Percentiles rank a stretch among this genome's conserved stretches.
These are phyloP conservation scores for Numenius arquata DNA, from an alignment of 2,113 vertebrate genomes.

Conservation along the genomic window DNA sequence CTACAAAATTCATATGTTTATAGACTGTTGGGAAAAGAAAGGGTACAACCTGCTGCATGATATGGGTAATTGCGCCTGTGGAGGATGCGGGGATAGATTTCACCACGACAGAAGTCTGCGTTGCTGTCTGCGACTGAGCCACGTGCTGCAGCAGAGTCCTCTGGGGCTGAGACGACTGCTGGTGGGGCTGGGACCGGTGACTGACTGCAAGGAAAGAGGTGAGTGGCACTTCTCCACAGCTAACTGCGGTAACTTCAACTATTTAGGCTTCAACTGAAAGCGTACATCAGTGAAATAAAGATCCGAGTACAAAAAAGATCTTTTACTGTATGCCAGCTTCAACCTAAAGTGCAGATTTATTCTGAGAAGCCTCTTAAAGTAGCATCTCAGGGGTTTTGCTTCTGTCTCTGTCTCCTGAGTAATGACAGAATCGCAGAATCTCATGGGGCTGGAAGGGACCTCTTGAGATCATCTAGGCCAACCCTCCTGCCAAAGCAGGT, in stretches of 20 bases:
- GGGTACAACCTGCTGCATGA: conserved; percentile 84
- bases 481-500: too few species aligned
- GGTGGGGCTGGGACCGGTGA: conserved; percentile 78
- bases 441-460: too few species aligned
- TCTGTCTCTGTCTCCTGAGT: background rate
- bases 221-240: conserved; percentile 66
- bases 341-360: background rate
- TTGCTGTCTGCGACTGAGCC: conserved; percentile 79
- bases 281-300: background rate
- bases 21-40: background rate
- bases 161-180: conserved; percentile 76
- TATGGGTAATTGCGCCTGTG: conserved; percentile 78
- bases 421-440: background rate
- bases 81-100: conserved; percentile 80
- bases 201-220: conserved; percentile 78
- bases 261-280: conserved; percentile 63
- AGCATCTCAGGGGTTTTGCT: background rate
- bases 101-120: conserved; percentile 82
- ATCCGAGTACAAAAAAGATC: background rate
- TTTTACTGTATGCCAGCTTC: background rate
- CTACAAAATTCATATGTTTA: background rate
- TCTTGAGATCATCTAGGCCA: too few species aligned
- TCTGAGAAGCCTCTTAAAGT: background rate
- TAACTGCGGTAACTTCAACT: conserved; percentile 42
- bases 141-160: conserved; percentile 79